Base-by-base conservation (phyloP, 2,888 invertebrate species). In the Cotesia congregata region DNA sequence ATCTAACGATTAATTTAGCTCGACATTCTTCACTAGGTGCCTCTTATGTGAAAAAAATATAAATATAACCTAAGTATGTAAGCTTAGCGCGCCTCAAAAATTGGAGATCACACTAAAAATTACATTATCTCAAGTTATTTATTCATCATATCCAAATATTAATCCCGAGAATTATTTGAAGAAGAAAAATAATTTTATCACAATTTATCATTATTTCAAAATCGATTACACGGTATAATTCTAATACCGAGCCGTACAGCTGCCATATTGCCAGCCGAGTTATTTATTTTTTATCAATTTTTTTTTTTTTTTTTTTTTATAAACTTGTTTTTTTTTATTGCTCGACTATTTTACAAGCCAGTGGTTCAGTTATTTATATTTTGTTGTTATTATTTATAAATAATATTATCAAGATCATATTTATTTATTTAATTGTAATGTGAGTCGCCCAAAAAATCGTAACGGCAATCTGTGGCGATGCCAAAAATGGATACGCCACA, bases 41-140 rank as follows among this genome's bases (percentile, higher is more conserved):
- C 73, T 60, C 77, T 75, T 30, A 12, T 17, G 12, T 30, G 76
- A 61, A 67, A 68, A 78, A 83, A 82, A 82, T 79, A 83, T 83
- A 84, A 83, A 84, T 83, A 85, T 84, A 84, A 84, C 83, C 82
- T 81, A 80, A 79, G 81, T 80, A 80, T 79, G 81, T 80, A 72
- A 59, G 67, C 67, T 68, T 68, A 59, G 76, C 7, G 40, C 69
- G 61, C 72, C 75, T 41, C 69, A 68, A 73, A 72, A 75, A 74
- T 75, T 74, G 72, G 60, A 69, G 7, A 77, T 68, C 74, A 77
- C 61, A 61, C 69, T 77, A 72, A 74, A 77, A 75, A 71, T 73
- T 60, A 75, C 30, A 41, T 20, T 62, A n/a, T 9, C 1, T 64
- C 1, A 64, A 1, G 1, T 39, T 9, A 38, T 50, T 15, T 73